Conservation (phyloP, 2,113 vertebrate genomes). For the Sciurus niger region DNA sequence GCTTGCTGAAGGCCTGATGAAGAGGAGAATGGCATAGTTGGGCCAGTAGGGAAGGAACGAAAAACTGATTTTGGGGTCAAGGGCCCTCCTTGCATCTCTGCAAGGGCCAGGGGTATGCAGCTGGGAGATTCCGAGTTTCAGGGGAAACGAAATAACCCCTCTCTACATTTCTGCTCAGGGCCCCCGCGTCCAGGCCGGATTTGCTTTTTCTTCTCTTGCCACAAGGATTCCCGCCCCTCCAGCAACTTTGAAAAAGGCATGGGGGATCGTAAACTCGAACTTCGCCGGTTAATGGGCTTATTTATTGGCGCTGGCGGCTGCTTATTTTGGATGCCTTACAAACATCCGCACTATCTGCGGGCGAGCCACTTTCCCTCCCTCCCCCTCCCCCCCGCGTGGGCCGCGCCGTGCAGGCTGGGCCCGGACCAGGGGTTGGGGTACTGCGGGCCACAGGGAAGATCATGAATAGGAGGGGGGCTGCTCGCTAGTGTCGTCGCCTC, state of each 20-base stretch:
- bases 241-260: slow-evolving; percentile 88
- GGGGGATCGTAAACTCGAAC: slow-evolving; percentile 92
- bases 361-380: slow-evolving; percentile 79
- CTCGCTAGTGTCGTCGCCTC: slow-evolving; percentile 23
- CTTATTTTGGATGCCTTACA: slow-evolving; percentile 93
- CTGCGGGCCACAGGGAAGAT: slow-evolving; percentile 55
- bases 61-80: slow-evolving; percentile 57
- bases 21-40: neutral
- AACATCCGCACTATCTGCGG: slow-evolving; percentile 91
- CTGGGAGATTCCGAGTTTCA: slow-evolving; percentile 13
- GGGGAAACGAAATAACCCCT: slow-evolving; percentile 35
- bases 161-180: slow-evolving; percentile 44
- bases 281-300: slow-evolving; percentile 92
- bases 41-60: neutral
- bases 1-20: neutral
- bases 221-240: slow-evolving; percentile 86
- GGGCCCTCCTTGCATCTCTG: slow-evolving; percentile 52
- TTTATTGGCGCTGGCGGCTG: slow-evolving; percentile 92
- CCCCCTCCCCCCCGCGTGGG: slow-evolving; percentile 86
- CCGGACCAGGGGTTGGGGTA: slow-evolving; percentile 45
- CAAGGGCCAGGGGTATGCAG: slow-evolving; percentile 13
- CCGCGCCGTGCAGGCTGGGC: slow-evolving; percentile 76
- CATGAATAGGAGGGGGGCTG: slow-evolving; percentile 35
- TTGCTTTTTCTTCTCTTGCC: slow-evolving; percentile 73
- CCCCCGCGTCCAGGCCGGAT: slow-evolving; percentile 20